Evolutionary conservation across 2,888 invertebrate genomes (phyloP), one percentile per base, ranked within the genome.

Genomic region (Prosopocoilus inquinatus): DNA sequence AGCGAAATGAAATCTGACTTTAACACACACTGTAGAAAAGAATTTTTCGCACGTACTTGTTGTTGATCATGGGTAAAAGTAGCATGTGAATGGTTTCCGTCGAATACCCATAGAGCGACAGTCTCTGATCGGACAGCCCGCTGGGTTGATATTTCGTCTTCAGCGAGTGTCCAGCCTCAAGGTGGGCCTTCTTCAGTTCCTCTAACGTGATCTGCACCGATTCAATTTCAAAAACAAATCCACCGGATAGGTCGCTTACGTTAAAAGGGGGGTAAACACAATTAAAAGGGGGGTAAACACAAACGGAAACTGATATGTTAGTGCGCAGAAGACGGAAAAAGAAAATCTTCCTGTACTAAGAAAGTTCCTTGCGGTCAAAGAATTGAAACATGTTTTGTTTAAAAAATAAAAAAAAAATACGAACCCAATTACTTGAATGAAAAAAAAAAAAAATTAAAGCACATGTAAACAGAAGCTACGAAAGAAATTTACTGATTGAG

Each of bases 11-110:
- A 11, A 4, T 38, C 11, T 11, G 12, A 3, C 4, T 38, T 11
- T 11, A 38, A 38, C 11, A 38, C 3, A 11, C 1, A 38, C 4
- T 11, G 12, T 38, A 11, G 1, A 11, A 11, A 9, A 11, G 5
- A 41, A 16, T 43, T 13, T 15, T 15, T n/a, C 9, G 7, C 5
- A 66, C 72, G 66, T 67, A 77, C 75, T 78, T 78, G 70, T 92
- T 92, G 71, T 91, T 88, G 64, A 99, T 89, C 98, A 99, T 99
- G 1, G 99, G 98, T 52, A 98, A 78, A 35, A 99, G 80, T 13
- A 99, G 82, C 84, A 99, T 86, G 71, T 91, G 91, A 72, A 99
- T 90, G 1, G 96, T 93, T 79, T 99, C 99, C 34, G 94, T 88
- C 1, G 96, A 96, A 78, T 96, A 99, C 47, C 94, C 93, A 75